Percentiles rank a stretch among this genome's conserved stretches.
Conservation (phyloP, 2,113 vertebrate species). For the Thamnophis sirtalis region DNA sequence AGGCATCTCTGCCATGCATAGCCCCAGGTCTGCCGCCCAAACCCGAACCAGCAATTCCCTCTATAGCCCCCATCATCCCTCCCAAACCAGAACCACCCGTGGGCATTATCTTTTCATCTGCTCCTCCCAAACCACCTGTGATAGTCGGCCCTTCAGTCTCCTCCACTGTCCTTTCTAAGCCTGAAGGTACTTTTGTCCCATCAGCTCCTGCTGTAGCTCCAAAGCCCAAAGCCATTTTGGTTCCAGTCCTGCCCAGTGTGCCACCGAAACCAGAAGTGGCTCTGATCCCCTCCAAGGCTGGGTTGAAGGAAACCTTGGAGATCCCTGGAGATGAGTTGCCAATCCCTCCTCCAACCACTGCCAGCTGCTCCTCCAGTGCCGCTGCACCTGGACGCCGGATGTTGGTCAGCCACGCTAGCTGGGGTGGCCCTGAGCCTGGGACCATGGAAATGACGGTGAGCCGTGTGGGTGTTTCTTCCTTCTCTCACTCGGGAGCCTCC, state of each 20-base stretch:
- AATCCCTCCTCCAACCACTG: background rate
- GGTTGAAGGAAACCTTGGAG: conserved; percentile 27
- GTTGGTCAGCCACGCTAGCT: conserved; percentile 62
- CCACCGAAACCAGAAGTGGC: background rate
- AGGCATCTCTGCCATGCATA: background rate
- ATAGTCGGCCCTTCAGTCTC: background rate
- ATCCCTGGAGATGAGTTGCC: background rate
- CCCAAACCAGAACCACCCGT: background rate
- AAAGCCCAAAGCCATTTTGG: conserved; percentile 29
- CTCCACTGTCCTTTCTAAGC: background rate
- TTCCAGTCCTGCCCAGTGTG: background rate
- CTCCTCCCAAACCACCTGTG: background rate
- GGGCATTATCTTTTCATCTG: background rate
- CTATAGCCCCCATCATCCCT: background rate
- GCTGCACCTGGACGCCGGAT: conserved; percentile 55
- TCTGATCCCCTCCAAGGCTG: background rate
- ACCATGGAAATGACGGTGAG: background rate
- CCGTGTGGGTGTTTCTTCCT: conserved; percentile 28
- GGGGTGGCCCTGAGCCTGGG: conserved; percentile 52
- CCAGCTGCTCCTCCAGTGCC: conserved; percentile 34
- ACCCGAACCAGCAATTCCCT: background rate
- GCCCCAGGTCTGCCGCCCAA: background rate
- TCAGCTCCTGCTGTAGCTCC: conserved; percentile 15
- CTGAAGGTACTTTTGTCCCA: background rate
- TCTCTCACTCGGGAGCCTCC: conserved; percentile 35